phyloP scores from a whole-genome alignment of 2,888 invertebrate genomes.

The Eristalis arbustorum region DNA sequence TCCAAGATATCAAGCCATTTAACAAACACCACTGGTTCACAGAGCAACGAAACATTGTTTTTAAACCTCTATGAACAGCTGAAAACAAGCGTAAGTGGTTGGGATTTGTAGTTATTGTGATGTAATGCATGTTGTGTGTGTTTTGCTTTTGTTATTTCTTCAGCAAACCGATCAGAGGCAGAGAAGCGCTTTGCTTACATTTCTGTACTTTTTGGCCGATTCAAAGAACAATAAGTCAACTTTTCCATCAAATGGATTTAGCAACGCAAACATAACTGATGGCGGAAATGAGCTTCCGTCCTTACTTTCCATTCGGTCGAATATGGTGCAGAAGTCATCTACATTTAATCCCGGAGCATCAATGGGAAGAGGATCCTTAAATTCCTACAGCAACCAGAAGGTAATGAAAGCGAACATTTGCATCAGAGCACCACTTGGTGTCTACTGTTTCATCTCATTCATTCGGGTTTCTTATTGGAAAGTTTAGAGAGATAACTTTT shows the following conservation, averaged over 20 bases:
- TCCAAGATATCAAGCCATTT: constrained; percentile 74
- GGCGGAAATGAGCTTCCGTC: constrained; percentile 56
- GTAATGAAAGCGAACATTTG: neutral
- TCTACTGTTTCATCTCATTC: too few species aligned
- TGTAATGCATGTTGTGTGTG: neutral
- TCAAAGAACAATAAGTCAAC: constrained; percentile 59
- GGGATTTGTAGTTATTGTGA: neutral
- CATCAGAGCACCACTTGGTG: neutral
- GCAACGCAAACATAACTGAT: constrained; percentile 28
- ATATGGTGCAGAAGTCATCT: constrained; percentile 67
- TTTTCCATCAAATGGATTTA: constrained; percentile 70
- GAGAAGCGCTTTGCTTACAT: constrained; percentile 82
- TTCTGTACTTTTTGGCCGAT: constrained; percentile 79
- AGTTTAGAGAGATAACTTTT: too few species aligned
- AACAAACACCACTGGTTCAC: constrained; percentile 70
- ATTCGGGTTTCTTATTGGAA: too few species aligned
- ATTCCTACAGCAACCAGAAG: constrained; percentile 28
- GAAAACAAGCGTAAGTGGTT: constrained; percentile 74
- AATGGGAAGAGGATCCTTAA: constrained; percentile 3
- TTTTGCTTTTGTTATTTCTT: neutral
- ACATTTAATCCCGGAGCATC: constrained; percentile 25
- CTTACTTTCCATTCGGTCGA: constrained; percentile 70
- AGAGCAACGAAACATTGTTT: constrained; percentile 73
- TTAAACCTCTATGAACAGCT: constrained; percentile 75
- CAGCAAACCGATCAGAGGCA: constrained; percentile 83